Evolutionary conservation across 2,113 vertebrate genomes (phyloP).

Genomic region (Amblyornis subalaris): DNA sequence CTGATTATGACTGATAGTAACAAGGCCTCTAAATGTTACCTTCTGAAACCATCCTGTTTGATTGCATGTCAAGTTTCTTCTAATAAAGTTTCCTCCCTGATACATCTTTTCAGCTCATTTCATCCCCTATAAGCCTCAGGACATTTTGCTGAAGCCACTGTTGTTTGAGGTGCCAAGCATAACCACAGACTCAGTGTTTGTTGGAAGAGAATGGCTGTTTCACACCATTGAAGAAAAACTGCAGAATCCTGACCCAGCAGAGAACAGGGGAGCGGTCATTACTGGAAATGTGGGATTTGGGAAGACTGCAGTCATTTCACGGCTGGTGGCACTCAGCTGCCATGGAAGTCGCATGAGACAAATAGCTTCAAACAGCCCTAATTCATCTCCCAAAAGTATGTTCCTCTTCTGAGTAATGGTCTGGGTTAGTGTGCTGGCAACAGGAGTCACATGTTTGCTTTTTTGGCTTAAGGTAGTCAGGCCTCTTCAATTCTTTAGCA

Average conservation of each 20-base stretch:
- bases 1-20: not conserved
- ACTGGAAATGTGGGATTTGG: slow-evolving; percentile 93
- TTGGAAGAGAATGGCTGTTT: slow-evolving; percentile 96
- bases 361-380: slow-evolving; percentile 91
- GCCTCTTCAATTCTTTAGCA: not conserved
- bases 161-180: slow-evolving; percentile 98
- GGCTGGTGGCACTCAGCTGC: slow-evolving; percentile 94
- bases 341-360: slow-evolving; percentile 97
- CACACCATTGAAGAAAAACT: slow-evolving; percentile 83
- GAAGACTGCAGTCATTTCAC: slow-evolving; percentile 93
- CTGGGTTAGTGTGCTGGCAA: not conserved
- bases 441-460: not conserved
- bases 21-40: not conserved
- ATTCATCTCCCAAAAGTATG: slow-evolving; percentile 86
- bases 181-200: slow-evolving; percentile 95
- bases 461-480: not conserved
- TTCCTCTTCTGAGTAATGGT: not conserved
- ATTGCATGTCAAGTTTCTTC: not conserved
- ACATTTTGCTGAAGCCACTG: slow-evolving; percentile 95
- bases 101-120: slow-evolving; percentile 79
- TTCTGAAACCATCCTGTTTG: not conserved
- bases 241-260: slow-evolving; percentile 69
- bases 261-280: slow-evolving; percentile 82
- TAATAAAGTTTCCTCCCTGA: slow-evolving; percentile 4
- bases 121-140: slow-evolving; percentile 91